Conservation (phyloP, 2,888 invertebrate genomes). For the Boloria euphrosyne region DNA sequence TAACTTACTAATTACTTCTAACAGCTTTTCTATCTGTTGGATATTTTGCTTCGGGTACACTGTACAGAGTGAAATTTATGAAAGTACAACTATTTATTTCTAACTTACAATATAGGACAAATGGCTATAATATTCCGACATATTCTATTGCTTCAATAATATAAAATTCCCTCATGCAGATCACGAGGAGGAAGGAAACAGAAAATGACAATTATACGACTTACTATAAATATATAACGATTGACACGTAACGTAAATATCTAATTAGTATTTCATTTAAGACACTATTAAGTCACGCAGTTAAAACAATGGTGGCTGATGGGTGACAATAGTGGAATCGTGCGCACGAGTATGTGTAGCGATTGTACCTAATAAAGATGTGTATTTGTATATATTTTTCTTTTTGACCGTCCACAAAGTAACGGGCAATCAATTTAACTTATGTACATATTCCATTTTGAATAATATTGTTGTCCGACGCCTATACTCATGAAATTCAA, state of each 20-base stretch:
- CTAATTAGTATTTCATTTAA: constrained; percentile 69
- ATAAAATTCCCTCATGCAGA: no score
- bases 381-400: background rate
- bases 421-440: background rate
- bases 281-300: constrained; percentile 64
- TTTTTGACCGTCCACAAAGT: background rate
- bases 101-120: no score
- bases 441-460: background rate
- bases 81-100: no score
- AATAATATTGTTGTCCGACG: constrained; percentile 7
- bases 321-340: constrained; percentile 64
- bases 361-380: constrained; percentile 14
- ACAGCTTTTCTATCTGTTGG: no score
- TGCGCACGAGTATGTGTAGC: constrained; percentile 63
- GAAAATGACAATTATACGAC: no score
- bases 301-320: constrained; percentile 65
- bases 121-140: no score
- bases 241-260: constrained; percentile 22
- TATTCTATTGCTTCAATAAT: no score
- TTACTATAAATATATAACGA: constrained; percentile 8
- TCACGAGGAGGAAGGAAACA: no score
- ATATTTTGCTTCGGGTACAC: no score
- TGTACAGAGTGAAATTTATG: no score
- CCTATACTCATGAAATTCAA: constrained; percentile 30
- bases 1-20: no score